These are phyloP conservation scores for Scyliorhinus canicula DNA, from an alignment of 2,797 vertebrate species.

Conservation along the genomic window DNA sequence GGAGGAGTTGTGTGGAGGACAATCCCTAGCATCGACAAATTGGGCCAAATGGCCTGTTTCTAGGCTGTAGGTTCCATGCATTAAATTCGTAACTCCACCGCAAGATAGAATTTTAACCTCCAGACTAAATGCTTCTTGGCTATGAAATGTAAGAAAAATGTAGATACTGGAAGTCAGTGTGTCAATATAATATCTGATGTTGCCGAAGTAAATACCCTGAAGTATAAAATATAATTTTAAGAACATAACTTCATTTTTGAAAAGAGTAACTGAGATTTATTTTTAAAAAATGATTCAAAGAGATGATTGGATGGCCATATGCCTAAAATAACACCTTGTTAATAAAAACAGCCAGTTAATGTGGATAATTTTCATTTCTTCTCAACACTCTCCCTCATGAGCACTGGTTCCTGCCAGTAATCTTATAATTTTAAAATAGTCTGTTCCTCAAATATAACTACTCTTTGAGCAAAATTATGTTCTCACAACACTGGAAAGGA, in stretches of 20 bases:
- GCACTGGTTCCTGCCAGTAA: not conserved
- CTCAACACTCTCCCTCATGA: not conserved
- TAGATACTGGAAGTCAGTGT: not conserved
- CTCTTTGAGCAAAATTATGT: not conserved
- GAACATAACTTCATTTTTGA: not conserved
- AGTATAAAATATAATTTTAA: not conserved
- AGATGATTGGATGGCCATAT: not conserved
- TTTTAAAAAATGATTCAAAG: not conserved
- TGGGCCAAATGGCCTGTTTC: not conserved
- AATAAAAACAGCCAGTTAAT: not conserved
- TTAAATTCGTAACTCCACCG: not conserved
- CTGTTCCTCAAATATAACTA: not conserved
- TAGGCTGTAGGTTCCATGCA: not conserved
- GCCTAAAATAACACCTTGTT: not conserved
- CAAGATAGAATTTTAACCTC: not conserved
- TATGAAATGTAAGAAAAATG: conserved; percentile 10
- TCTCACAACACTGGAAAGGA: not conserved
- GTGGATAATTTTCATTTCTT: not conserved
- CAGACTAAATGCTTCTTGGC: not conserved
- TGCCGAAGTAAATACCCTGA: not conserved
- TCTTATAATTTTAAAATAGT: not conserved
- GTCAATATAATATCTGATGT: not conserved
- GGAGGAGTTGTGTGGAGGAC: not conserved
- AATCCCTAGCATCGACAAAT: not conserved
- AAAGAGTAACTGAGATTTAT: not conserved